A percentile compares a stretch with the other conserved stretches of the same genome.
Evolutionary conservation across 2,797 vertebrate species (phyloP).

Genomic region (Neosilurus hyrtlii): DNA sequence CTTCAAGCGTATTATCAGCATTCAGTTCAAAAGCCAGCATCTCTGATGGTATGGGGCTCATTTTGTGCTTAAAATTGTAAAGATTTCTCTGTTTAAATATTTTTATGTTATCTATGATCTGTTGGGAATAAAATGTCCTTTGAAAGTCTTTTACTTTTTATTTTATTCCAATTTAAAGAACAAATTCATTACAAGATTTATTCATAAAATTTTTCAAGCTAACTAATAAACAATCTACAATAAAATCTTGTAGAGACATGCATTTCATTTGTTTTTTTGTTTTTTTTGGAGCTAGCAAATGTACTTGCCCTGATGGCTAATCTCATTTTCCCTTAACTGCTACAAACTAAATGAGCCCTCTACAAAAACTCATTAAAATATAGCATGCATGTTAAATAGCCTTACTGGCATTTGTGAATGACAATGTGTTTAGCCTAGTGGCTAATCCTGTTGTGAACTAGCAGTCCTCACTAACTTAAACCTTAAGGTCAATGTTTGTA

Average conservation of each 20-base stretch:
- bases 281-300: neutral
- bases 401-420: neutral
- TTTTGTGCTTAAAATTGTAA: no score
- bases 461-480: neutral
- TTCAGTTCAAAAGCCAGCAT: no score
- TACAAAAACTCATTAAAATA: neutral
- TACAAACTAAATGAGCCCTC: neutral
- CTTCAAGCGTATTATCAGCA: no score
- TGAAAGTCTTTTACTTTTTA: no score
- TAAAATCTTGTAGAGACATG: neutral
- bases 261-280: neutral
- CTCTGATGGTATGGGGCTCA: no score
- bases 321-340: neutral
- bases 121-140: no score
- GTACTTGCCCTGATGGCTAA: neutral
- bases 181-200: no score
- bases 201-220: no score
- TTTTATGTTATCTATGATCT: no score
- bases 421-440: neutral
- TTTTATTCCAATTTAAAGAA: no score
- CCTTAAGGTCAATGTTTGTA: neutral
- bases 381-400: neutral
- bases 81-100: no score
- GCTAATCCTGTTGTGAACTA: neutral
- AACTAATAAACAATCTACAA: neutral